phyloP scores from a whole-genome alignment of 2,113 vertebrate species.

The Lanius ludovicianus region DNA sequence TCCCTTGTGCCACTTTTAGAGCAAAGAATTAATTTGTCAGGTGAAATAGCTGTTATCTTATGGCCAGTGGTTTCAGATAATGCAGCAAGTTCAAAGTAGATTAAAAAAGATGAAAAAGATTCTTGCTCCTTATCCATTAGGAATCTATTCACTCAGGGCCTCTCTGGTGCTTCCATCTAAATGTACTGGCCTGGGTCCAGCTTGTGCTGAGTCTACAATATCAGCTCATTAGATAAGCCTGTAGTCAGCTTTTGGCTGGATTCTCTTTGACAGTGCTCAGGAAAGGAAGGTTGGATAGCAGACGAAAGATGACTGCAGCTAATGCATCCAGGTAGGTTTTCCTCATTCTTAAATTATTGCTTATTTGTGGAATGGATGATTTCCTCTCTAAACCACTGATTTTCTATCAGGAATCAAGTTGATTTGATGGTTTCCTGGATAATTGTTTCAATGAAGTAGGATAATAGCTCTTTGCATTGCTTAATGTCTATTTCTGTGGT shows the following conservation, averaged over 20 bases:
- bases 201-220: background rate
- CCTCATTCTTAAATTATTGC: slow-evolving; percentile 9
- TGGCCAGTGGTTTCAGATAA: background rate
- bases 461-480: slow-evolving; percentile 22
- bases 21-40: background rate
- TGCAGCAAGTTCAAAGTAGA: background rate
- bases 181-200: slow-evolving; percentile 17
- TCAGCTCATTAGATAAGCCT: slow-evolving; percentile 25
- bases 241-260: slow-evolving; percentile 49
- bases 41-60: background rate
- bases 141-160: background rate
- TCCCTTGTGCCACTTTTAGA: background rate
- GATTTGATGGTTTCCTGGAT: slow-evolving; percentile 4
- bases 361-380: slow-evolving; percentile 31
- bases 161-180: slow-evolving; percentile 13
- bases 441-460: background rate
- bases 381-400: background rate
- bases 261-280: background rate
- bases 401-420: background rate
- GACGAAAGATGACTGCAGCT: slow-evolving; percentile 2
- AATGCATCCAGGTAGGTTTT: slow-evolving; percentile 15
- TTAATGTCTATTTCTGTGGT: background rate
- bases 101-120: background rate
- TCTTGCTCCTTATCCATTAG: slow-evolving; percentile 3
- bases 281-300: background rate